phyloP scores from a whole-genome alignment of 1,140 invertebrate genomes.

The Heliconius congener region DNA sequence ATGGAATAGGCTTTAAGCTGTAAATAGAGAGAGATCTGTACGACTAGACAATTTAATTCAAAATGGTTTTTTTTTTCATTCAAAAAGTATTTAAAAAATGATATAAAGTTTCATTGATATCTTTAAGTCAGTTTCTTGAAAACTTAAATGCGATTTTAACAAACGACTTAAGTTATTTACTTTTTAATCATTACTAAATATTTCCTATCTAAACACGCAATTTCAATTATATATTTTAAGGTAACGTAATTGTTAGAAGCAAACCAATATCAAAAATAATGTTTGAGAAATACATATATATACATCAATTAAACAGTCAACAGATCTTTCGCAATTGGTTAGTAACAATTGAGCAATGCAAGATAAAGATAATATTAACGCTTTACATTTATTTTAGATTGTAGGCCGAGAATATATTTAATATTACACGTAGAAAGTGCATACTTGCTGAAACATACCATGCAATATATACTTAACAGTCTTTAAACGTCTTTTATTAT shows the following conservation, averaged over 20 bases:
- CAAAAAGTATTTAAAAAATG: background rate
- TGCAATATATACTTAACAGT: slow-evolving; percentile 39
- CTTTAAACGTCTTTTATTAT: slow-evolving; percentile 50
- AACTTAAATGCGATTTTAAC: background rate
- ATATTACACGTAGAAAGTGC: background rate
- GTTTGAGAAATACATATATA: background rate
- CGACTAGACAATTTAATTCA: slow-evolving; percentile 50
- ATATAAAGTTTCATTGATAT: background rate
- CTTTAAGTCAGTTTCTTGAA: background rate
- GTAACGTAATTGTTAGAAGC: background rate
- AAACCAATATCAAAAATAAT: background rate
- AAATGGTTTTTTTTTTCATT: background rate
- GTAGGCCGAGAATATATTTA: background rate
- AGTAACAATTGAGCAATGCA: slow-evolving; percentile 26
- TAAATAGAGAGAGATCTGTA: slow-evolving; percentile 16
- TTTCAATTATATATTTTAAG: background rate
- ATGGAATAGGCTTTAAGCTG: background rate
- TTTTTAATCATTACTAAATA: background rate
- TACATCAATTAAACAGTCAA: slow-evolving; percentile 12
- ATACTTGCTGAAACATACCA: slow-evolving; percentile 13
- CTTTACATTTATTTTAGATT: background rate
- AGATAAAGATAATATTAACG: slow-evolving; percentile 15
- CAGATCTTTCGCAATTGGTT: slow-evolving; percentile 24
- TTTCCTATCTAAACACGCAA: background rate
- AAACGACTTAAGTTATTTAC: background rate